Base-by-base conservation (phyloP, 1,140 invertebrate genomes). In the Lucilia cuprina region DNA sequence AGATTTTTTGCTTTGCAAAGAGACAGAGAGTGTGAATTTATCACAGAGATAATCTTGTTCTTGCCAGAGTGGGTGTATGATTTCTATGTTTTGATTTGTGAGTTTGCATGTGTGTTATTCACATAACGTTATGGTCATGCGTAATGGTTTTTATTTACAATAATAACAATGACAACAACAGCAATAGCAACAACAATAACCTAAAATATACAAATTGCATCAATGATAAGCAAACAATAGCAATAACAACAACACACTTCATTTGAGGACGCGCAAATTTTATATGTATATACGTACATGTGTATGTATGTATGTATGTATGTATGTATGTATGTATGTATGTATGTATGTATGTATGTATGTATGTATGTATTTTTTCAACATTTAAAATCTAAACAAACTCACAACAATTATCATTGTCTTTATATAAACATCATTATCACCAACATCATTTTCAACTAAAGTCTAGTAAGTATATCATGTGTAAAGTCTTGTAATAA, bases 131-230 rank as follows among this genome's bases (percentile, higher is more conserved):
- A 80, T 49, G 77, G 77, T 50, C 77, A 80, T 80, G 77, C 77
- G 77, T 80, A 80, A 80, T 80, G 77, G 77, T 80, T 80, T 78
- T 78, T 35, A 70, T 70, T 70, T 70, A 9, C 10, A 70, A 70
- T 25, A 2, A 19, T 70, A 70, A 25, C n/a, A 21, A 70, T 9
- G 12, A 70, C 65, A 70, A 70, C 65, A 70, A 70, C 14, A 60
- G 14, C 13, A 70, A 21, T n/a, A 25, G 12, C 19, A 55, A 70
- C 65, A 70, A 70, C 65, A 70, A 70, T n/a, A 12, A 55, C 41
- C 12, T 5, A 14, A 55, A 55, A 55, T 14, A n/a, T 5, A 55
- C 17, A 55, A 19, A 70, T 19, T 70, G 65, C 21, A 70, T 70
- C 65, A 10, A n/a, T 60, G 55, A 60, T 60, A 60, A 60, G 55